Evolutionary conservation across 2,888 invertebrate species (phyloP), one percentile per base, ranked within the genome.

Genomic region (Leistus spinibarbis): DNA sequence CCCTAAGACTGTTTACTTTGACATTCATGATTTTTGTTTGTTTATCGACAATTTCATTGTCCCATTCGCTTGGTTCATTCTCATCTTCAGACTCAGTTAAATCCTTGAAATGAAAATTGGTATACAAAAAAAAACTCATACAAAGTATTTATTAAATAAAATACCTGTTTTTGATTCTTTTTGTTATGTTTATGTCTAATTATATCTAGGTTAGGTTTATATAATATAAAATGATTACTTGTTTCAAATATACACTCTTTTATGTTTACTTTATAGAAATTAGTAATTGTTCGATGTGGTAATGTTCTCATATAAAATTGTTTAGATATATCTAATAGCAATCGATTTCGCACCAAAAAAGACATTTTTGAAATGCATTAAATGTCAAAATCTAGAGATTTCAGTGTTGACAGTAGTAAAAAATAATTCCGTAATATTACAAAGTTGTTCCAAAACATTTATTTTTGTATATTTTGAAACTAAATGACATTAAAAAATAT

Each of bases 11-110:
- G 74, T 89, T 89, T 5, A 93, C 87, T 76, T 86, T 89, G 17
- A 90, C 85, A 81, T 88, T 90, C 0, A 93, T 81, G 16, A 92
- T 84, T 86, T 92, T 93, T 0, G 92, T 91, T 81, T 91, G 89
- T 79, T 88, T 89, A 78, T 85, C 85, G 23, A 79, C 76, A 16
- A 82, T 63, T 76, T 89, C 87, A 74, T 87, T 87, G 67, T 87
- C 87, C 24, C 85, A 83, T 63, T 86, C 85, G n/a, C 82, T 81
- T 0, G 78, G 77, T 2, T 86, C 85, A 54, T 86, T 86, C 76
- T 88, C 86, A 77, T 88, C 87, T 78, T 89, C 90, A 13, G 88
- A 89, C 70, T 90, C 90, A 67, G 87, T 82, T 54, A 75, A 54
- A 62, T 67, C 67, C 67, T 67, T 60, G 7, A 40, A 40, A 1